A percentile compares a stretch with the other conserved stretches of the same genome.
phyloP scores from a whole-genome alignment of 2,113 vertebrate species.

The Paracyprichromis sp. region DNA sequence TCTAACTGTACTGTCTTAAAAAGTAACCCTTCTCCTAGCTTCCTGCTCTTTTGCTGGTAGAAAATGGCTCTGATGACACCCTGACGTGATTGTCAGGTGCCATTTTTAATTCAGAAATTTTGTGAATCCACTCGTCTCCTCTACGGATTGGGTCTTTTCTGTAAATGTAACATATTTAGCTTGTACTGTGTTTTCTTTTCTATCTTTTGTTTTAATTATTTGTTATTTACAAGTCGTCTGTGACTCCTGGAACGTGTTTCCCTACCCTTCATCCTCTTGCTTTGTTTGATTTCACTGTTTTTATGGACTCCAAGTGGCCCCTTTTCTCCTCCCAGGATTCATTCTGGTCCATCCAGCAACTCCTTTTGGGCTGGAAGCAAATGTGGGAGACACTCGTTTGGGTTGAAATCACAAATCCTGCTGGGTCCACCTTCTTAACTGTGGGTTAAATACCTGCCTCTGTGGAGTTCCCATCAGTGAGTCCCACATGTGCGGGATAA shows the following conservation, averaged over 20 bases:
- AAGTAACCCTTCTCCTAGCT: background rate
- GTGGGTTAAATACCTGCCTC: background rate
- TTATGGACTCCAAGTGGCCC: conserved; percentile 10
- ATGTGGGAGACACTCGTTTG: background rate
- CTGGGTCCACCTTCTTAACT: background rate
- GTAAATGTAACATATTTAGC: conserved; percentile 59
- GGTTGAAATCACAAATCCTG: conserved; percentile 13
- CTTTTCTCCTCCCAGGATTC: conserved; percentile 4
- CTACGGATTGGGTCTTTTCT: conserved; percentile 37
- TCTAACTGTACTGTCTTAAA: conserved; percentile 17
- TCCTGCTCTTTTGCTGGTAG: background rate
- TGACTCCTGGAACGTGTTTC: conserved; percentile 50
- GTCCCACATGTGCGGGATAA: background rate
- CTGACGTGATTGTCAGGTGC: background rate
- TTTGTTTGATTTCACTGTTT: conserved; percentile 11
- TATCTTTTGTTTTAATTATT: conserved; percentile 9
- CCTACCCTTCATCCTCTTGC: background rate
- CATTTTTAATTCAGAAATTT: background rate
- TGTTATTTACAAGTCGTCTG: conserved; percentile 59
- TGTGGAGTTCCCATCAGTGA: background rate
- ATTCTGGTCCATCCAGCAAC: background rate
- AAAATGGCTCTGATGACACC: conserved; percentile 7
- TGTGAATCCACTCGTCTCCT: background rate
- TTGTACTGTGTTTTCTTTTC: conserved; percentile 47
- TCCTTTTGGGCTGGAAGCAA: background rate